Conservation (phyloP, 2,797 vertebrate genomes). For the Odontamblyopus lacepedii region DNA sequence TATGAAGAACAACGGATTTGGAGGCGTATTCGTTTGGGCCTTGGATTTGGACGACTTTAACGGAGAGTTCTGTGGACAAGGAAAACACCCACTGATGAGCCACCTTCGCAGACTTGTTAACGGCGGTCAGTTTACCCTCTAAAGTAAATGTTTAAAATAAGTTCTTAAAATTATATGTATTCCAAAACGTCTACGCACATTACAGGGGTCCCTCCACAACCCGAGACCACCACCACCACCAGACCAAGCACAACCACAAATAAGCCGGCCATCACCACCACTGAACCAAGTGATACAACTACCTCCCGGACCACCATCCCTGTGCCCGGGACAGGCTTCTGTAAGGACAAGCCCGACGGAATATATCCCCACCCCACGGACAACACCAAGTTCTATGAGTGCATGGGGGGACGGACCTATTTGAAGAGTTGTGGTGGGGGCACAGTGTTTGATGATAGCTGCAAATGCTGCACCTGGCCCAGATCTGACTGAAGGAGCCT, state of each 20-base stretch:
- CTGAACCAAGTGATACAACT: conserved; percentile 25
- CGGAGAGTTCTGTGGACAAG: conserved; percentile 74
- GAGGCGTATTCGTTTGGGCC: conserved; percentile 78
- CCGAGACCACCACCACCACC: conserved; percentile 33
- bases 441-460: conserved; percentile 51
- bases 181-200: neutral
- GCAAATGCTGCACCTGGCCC: conserved; percentile 70
- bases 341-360: conserved; percentile 61
- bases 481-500: neutral
- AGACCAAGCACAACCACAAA: conserved; percentile 19
- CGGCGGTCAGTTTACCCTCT: conserved; percentile 42
- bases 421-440: conserved; percentile 35
- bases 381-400: conserved; percentile 50
- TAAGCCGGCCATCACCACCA: conserved; percentile 42
- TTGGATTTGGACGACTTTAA: conserved; percentile 78
- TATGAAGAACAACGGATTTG: conserved; percentile 68
- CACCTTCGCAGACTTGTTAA: conserved; percentile 48
- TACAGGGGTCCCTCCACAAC: conserved; percentile 34
- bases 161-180: neutral
- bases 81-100: conserved; percentile 60
- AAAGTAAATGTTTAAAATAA: neutral
- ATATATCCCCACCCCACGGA: conserved; percentile 47
- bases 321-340: conserved; percentile 46
- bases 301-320: conserved; percentile 18
- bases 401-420: conserved; percentile 45